These are phyloP conservation scores for Microtus richardsoni DNA, from an alignment of 2,113 vertebrate genomes.

Conservation along the genomic window DNA sequence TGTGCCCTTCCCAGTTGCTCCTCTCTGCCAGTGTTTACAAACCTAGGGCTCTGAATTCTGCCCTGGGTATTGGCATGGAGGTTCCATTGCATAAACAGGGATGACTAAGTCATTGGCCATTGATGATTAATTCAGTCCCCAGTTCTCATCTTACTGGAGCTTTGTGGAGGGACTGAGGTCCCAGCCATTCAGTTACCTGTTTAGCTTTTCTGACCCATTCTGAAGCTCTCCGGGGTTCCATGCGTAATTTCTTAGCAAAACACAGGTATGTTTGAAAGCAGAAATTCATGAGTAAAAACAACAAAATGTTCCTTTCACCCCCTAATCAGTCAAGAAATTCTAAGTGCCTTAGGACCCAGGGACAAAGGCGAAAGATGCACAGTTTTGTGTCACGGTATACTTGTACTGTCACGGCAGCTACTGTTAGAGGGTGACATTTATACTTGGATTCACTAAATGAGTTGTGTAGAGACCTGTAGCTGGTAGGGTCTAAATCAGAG, in stretches of 20 bases:
- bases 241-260: neutral
- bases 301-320: neutral
- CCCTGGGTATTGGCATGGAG: neutral
- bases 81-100: neutral
- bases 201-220: neutral
- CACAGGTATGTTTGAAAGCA: neutral
- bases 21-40: neutral
- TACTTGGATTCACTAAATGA: neutral
- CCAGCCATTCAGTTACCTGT: neutral
- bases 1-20: fast-evolving
- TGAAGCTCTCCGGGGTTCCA: neutral
- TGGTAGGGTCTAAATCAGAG: neutral
- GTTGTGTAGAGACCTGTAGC: neutral
- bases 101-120: neutral
- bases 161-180: neutral
- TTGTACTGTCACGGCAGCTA: neutral
- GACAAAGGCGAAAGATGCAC: neutral
- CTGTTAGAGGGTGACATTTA: neutral
- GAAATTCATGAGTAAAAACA: neutral
- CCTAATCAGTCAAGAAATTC: neutral
- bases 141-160: neutral
- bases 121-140: neutral
- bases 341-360: neutral
- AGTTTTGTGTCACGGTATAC: neutral
- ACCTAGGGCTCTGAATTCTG: neutral